phyloP scores from a whole-genome alignment of 92 coral and sea anemone genomes.

The Nematostella vectensis region DNA sequence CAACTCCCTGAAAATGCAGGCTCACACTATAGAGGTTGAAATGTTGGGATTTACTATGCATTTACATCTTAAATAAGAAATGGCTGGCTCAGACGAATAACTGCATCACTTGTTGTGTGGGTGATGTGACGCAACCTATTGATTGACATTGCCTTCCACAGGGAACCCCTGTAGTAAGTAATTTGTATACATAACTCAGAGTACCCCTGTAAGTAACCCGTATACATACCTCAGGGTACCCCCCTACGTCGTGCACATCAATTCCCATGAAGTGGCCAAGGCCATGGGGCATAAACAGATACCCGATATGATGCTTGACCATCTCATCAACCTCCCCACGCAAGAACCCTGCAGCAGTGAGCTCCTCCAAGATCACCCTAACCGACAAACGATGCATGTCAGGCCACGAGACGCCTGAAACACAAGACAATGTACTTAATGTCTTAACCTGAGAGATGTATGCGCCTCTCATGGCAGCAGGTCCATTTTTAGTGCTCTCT shows the following conservation, averaged over 20 bases:
- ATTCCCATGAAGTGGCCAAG: slow-evolving; percentile 93
- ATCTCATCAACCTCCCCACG: slow-evolving; percentile 86
- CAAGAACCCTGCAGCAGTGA: slow-evolving; percentile 64
- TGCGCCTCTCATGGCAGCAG: too few species aligned
- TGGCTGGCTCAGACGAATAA: too few species aligned
- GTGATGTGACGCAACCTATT: too few species aligned
- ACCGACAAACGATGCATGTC: slow-evolving; percentile 95
- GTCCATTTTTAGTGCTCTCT: too few species aligned
- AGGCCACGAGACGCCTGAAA: slow-evolving; percentile 82
- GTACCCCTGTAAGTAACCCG: too few species aligned
- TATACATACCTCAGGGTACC: slow-evolving; percentile 94
- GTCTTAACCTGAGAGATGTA: neutral
- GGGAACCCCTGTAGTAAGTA: too few species aligned
- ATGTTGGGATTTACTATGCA: too few species aligned
- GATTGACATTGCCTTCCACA: too few species aligned
- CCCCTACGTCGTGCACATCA: slow-evolving; percentile 92
- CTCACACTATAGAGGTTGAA: too few species aligned
- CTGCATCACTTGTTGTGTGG: too few species aligned
- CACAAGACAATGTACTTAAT: neutral
- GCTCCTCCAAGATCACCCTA: slow-evolving; percentile 61
- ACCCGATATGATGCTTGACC: slow-evolving; percentile 81
- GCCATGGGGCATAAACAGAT: slow-evolving; percentile 95
- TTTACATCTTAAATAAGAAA: too few species aligned
- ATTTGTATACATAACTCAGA: too few species aligned
- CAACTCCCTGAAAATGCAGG: slow-evolving; percentile 47